phyloP scores from a whole-genome alignment of 1,140 invertebrate species.

The Drosophila repleta region DNA sequence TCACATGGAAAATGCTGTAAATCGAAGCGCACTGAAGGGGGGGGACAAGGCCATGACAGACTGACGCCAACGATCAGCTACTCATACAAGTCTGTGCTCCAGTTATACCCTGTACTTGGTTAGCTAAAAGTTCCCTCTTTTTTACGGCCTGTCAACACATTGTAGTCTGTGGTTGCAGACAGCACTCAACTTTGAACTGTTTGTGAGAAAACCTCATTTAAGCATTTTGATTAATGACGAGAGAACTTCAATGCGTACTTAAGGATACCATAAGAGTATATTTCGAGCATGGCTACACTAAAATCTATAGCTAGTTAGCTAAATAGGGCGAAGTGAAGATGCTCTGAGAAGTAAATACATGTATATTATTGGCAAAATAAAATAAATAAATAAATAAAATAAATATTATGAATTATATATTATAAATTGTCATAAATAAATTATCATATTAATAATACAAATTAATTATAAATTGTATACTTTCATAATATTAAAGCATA shows the following conservation, averaged over 20 bases:
- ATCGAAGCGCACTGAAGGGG: constrained; percentile 19
- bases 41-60: background rate
- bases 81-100: constrained; percentile 51
- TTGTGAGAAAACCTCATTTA: constrained; percentile 41
- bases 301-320: no score
- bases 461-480: no score
- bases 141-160: constrained; percentile 69
- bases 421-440: no score
- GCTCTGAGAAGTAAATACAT: background rate
- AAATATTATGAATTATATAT: background rate
- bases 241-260: constrained; percentile 6
- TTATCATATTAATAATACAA: no score
- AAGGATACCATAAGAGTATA: background rate
- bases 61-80: constrained; percentile 54
- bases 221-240: constrained; percentile 66
- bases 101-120: constrained; percentile 46
- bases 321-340: background rate
- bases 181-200: constrained; percentile 1
- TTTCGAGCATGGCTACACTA: background rate
- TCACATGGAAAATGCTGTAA: constrained; percentile 80
- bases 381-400: constrained; percentile 2
- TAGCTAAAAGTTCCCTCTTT: constrained; percentile 15
- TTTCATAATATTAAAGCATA: no score
- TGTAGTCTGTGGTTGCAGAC: constrained; percentile 11
- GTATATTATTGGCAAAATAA: background rate